These are phyloP conservation scores for Agonum fuliginosum DNA, from an alignment of 2,888 invertebrate species.

Conservation along the genomic window DNA sequence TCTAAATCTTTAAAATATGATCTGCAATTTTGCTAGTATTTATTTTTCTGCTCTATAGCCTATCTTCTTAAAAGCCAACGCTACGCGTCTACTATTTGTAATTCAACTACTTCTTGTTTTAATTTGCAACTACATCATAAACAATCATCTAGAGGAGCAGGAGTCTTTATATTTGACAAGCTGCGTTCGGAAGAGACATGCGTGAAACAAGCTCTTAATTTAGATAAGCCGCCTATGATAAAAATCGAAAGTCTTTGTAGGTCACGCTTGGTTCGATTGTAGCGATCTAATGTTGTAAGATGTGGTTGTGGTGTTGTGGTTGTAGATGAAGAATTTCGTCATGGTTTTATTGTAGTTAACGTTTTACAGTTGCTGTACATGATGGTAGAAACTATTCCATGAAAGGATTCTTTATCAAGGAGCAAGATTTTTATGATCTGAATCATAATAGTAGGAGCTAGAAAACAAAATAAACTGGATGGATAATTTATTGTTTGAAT, in stretches of 20 bases:
- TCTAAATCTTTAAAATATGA: too few relatives aligned
- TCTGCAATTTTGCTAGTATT: too few relatives aligned
- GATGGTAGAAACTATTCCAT: too few relatives aligned
- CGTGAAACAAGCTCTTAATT: slow-evolving; percentile 51
- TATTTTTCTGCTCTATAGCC: too few relatives aligned
- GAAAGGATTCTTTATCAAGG: too few relatives aligned
- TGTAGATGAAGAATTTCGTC: background rate
- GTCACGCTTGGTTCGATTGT: slow-evolving; percentile 12
- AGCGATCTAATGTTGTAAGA: background rate
- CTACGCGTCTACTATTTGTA: background rate
- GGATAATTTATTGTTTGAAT: too few relatives aligned
- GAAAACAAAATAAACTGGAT: too few relatives aligned
- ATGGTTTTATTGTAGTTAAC: background rate
- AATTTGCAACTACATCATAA: background rate
- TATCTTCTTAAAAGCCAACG: too few relatives aligned
- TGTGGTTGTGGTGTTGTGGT: background rate
- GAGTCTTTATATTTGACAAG: slow-evolving; percentile 11
- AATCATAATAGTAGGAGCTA: too few relatives aligned
- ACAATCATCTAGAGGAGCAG: background rate
- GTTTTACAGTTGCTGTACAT: too few relatives aligned
- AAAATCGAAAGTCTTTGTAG: slow-evolving; percentile 47
- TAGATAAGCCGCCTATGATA: slow-evolving; percentile 42
- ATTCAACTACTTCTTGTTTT: slow-evolving; percentile 13
- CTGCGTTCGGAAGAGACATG: slow-evolving; percentile 35
- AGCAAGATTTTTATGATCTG: too few relatives aligned